Evolutionary conservation across 2,888 invertebrate genomes (phyloP), one percentile per base, ranked within the genome.

Genomic region (Helobdella robusta): DNA sequence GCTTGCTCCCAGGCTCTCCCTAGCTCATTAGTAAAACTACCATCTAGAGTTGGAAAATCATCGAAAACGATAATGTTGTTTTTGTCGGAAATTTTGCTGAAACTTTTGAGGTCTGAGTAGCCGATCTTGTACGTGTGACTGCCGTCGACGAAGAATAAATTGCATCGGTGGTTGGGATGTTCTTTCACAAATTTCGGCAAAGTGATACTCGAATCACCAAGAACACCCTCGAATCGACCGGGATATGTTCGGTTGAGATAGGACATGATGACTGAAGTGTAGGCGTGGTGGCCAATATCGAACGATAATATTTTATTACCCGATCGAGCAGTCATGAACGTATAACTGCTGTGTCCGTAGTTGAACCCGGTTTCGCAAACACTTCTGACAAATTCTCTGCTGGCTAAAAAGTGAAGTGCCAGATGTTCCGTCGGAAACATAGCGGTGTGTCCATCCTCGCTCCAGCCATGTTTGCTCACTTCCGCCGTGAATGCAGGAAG

Each of bases 111-210:
- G 56, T 70, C 70, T 3, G 65, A 40, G 15, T 36, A 32, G 15
- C 59, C 65, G 4, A 66, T 50, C 8, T 44, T 58, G 40, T 63
- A 64, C 5, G 34, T 35, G 54, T 70, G 70, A 8, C 70, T 68
- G 23, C 70, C 70, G 48, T 70, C 70, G 6, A 70, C 65, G 20
- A 67, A 50, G 25, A 68, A 30, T 20, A 70, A 23, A 48, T 70
- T 68, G 40, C 70, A 70, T 20, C 25, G 28, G 6, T 59, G 20
- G 1, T 32, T 50, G 28, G 64, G 67, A 23, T 66, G 44, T 8
- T 36, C 25, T 15, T 11, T 6, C 30, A 50, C 28, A 36, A 69
- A 67, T 23, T 23, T 30, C 1, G 70, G 66, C 1, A 70, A n/a
- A 2, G 69, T 69, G 23, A 46, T 23, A 18, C 30, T 61, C 35